Evolutionary conservation across 2,113 vertebrate species (phyloP), one percentile per base, ranked within the genome.

Genomic region (Syngnathus scovelli): DNA sequence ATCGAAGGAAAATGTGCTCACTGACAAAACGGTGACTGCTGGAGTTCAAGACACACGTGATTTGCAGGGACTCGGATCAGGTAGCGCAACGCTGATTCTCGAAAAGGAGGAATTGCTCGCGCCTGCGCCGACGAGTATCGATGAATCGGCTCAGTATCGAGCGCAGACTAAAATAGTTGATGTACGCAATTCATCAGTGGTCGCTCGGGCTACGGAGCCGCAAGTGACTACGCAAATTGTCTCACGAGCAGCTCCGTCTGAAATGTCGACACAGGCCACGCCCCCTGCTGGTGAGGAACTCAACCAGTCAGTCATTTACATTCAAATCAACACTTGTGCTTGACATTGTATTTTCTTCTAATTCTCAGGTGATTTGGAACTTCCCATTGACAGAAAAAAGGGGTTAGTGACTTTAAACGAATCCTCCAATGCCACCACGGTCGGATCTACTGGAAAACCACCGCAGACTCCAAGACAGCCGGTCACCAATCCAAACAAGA

Each of bases 11-110:
- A 83, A 83, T 72, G 21, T 55, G 48, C 76, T 79, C 68, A 80
- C 56, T 60, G 36, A 61, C 8, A 18, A 71, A 74, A 33, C 43
- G 6, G 54, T 44, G 39, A 76, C 7, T 19, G 39, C 19, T 19
- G 27, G 18, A 19, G 6, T 70, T 16, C 61, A 55, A 78, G 74
- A 54, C 7, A 59, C 56, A 13, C 52, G 19, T 41, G 78, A 82
- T 70, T 68, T 75, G 56, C 78, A 78, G 71, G 80, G 67, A 5
- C 58, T 81, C 12, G 89, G 86, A 59, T 90, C 87, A 48, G 84
- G 81, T 16, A 55, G 51, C 33, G 10, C 76, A 12, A 69, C 76
- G 15, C 54, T 11, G 52, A 54, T 21, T 16, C 38, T 61, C 6
- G 61, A 66, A 39, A 67, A 55, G 61, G 76, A 82, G 49, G 66